Evolutionary conservation across 2,797 vertebrate genomes (phyloP).

Genomic region (Poecilia gillii): DNA sequence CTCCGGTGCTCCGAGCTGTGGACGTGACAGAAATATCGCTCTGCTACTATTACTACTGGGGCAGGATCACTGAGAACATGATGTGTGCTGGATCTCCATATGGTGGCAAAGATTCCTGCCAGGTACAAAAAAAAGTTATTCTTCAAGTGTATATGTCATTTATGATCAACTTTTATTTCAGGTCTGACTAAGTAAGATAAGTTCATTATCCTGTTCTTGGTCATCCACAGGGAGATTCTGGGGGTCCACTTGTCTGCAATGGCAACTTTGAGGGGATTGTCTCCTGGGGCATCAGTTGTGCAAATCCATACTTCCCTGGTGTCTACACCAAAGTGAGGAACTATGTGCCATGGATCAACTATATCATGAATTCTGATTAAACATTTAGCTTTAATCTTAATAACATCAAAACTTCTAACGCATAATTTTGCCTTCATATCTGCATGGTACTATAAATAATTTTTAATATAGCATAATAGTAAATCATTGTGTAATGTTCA

Average conservation of each 20-base stretch:
- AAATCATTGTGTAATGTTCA: background rate
- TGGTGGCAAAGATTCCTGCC: conserved; percentile 84
- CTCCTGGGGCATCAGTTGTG: conserved; percentile 85
- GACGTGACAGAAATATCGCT: conserved; percentile 58
- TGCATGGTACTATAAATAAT: background rate
- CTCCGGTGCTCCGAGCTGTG: conserved; percentile 77
- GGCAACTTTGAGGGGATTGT: conserved; percentile 79
- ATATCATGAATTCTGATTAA: conserved; percentile 37
- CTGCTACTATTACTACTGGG: conserved; percentile 73
- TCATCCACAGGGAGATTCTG: conserved; percentile 79
- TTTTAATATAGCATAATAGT: background rate
- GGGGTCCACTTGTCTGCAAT: conserved; percentile 79
- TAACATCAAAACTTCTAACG: background rate
- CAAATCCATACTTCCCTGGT: conserved; percentile 75
- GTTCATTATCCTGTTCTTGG: background rate
- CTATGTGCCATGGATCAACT: conserved; percentile 74
- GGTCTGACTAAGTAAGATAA: background rate
- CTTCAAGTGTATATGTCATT: background rate
- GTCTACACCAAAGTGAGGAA: conserved; percentile 82
- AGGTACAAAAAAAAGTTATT: conserved; percentile 65
- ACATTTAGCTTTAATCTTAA: background rate
- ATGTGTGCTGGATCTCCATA: conserved; percentile 76
- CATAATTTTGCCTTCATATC: conserved; percentile 1
- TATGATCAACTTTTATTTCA: background rate
- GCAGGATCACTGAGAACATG: conserved; percentile 77